Evolutionary conservation across 2,113 vertebrate genomes (phyloP).

Genomic region (Sinosuthora webbiana): DNA sequence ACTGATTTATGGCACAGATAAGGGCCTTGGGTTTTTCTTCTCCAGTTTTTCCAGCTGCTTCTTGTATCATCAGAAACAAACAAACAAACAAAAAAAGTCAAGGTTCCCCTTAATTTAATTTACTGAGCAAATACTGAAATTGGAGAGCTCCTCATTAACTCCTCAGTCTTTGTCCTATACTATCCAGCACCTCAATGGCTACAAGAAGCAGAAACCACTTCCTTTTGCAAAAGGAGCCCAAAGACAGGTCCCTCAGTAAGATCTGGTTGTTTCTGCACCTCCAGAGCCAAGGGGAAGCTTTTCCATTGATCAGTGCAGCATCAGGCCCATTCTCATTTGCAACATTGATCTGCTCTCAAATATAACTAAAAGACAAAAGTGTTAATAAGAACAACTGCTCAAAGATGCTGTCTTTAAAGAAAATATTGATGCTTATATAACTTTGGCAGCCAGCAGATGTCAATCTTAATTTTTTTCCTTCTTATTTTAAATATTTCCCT

Average conservation of each 20-base stretch:
- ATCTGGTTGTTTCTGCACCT: slow-evolving; percentile 1
- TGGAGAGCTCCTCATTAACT: neutral
- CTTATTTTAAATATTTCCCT: slow-evolving; percentile 69
- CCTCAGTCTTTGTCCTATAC: neutral
- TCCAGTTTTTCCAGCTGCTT: neutral
- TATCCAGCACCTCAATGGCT: neutral
- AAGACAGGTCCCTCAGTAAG: neutral
- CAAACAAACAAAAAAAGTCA: neutral
- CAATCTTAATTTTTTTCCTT: slow-evolving; percentile 64
- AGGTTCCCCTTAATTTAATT: neutral
- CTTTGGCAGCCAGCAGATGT: slow-evolving; percentile 69
- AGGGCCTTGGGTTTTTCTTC: neutral
- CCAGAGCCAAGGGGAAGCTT: neutral
- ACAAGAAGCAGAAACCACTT: neutral
- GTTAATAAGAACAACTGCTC: slow-evolving; percentile 65
- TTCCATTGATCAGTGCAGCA: slow-evolving; percentile 44
- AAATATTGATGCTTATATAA: slow-evolving; percentile 75
- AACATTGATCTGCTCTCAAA: slow-evolving; percentile 66
- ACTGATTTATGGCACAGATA: neutral
- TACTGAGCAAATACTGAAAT: neutral
- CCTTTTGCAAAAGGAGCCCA: neutral
- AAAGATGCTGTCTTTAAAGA: slow-evolving; percentile 82
- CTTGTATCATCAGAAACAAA: neutral
- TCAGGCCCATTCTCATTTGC: slow-evolving; percentile 53
- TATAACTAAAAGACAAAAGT: slow-evolving; percentile 71